Conservation (phyloP, 2,797 vertebrate species). For the Fratercula arctica region DNA sequence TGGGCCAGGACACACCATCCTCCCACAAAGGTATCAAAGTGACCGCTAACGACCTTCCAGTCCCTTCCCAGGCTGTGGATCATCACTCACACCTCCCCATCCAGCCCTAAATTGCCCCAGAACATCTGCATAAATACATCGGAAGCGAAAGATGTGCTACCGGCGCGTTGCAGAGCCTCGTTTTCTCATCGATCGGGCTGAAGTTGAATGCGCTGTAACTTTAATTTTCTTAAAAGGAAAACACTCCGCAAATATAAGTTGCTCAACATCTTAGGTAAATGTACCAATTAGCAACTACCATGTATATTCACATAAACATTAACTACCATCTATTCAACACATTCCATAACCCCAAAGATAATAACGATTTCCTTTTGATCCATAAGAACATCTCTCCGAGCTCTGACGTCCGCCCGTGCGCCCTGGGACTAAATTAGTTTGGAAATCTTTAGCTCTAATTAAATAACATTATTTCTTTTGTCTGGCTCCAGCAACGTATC, state of each 20-base stretch:
- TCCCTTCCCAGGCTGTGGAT: too few species aligned
- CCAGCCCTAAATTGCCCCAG: neutral
- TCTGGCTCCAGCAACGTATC: neutral
- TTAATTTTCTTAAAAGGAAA: conserved; percentile 42
- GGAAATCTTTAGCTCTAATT: conserved; percentile 66
- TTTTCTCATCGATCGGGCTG: neutral
- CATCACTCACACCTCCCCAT: fast-evolving
- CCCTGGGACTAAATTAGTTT: conserved; percentile 60
- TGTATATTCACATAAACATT: conserved; percentile 50
- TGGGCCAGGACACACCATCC: neutral
- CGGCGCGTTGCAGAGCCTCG: neutral
- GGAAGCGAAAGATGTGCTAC: neutral
- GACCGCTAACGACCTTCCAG: neutral
- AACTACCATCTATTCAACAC: conserved; percentile 49
- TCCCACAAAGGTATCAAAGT: fast-evolving
- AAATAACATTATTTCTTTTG: conserved; percentile 67
- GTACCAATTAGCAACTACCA: conserved; percentile 59
- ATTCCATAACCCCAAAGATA: conserved; percentile 60
- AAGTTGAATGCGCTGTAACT: neutral
- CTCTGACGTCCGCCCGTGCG: neutral
- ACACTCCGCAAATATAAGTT: neutral
- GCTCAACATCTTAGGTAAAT: conserved; percentile 55
- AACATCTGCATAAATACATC: neutral
- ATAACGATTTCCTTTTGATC: conserved; percentile 69
- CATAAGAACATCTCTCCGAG: conserved; percentile 34